Percentiles rank a stretch among this genome's conserved stretches.
Evolutionary conservation across 2,113 vertebrate genomes (phyloP).

Genomic region (Tichodroma muraria): DNA sequence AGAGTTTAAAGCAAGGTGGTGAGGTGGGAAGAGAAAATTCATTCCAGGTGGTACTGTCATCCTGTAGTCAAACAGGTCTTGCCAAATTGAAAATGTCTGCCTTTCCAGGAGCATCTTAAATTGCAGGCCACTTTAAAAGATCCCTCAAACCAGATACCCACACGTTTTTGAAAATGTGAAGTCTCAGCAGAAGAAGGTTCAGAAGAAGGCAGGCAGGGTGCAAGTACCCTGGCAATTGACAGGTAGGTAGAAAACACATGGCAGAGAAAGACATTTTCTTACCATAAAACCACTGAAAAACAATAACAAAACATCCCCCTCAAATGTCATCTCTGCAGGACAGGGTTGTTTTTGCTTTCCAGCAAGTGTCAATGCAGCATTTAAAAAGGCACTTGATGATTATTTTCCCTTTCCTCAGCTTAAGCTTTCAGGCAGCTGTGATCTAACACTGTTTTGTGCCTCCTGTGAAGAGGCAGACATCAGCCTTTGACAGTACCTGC

Average conservation of each 20-base stretch:
- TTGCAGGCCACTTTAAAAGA: not conserved
- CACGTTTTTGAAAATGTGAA: not conserved
- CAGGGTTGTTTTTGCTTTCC: not conserved
- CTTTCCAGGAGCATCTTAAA: not conserved
- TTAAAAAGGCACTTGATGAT: not conserved
- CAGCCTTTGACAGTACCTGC: not conserved
- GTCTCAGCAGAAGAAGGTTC: not conserved
- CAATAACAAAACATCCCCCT: not conserved
- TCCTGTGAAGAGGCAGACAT: not conserved
- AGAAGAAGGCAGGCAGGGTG: not conserved
- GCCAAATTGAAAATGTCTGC: not conserved
- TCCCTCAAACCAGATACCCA: not conserved
- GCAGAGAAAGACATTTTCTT: not conserved
- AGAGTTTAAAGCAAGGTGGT: not conserved
- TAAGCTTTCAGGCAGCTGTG: not conserved
- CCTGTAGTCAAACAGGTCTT: not conserved
- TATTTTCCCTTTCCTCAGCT: not conserved
- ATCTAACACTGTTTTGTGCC: not conserved
- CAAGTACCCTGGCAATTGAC: not conserved
- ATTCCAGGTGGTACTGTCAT: not conserved
- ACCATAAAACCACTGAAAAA: not conserved
- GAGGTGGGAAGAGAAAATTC: not conserved
- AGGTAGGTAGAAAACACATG: not conserved
- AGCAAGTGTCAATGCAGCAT: not conserved
- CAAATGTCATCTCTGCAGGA: not conserved